Evolutionary conservation across 2,888 invertebrate genomes (phyloP), one percentile per base, ranked within the genome.

Genomic region (Drosophila silvestris): DNA sequence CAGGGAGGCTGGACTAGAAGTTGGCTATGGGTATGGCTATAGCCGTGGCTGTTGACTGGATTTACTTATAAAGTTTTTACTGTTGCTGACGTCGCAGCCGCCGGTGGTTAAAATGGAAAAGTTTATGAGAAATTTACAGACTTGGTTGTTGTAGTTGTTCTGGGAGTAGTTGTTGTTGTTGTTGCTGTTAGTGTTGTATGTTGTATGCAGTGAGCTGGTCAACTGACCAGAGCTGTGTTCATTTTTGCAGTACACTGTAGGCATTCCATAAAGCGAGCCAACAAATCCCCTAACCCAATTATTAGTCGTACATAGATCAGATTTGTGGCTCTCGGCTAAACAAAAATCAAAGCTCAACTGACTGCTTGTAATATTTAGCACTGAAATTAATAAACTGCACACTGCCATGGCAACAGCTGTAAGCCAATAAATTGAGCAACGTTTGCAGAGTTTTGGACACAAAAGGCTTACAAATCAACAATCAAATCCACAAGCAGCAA

Each of bases 81-180:
- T 57, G 73, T 47, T 57, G 66, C 44, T 54, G 61, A 37, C 54
- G 75, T 66, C 64, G 67, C 39, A 74, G 75, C 67, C 68, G 70
- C 56, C 74, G 73, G 85, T 76, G 70, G 79, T 77, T 79, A 74
- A 69, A 79, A 77, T 70, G 75, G 62, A 76, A 82, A 85, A 88
- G 71, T 85, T 85, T 72, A 47, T 37, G 65, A 74, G 70, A 69
- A 80, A 78, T 84, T 82, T 70, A 60, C 66, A 70, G 66, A 70
- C 50, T 30, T 9, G 26, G 5, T 74, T 74, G 58, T 73, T 66
- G 57, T 57, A 53, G 52, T 53, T 52, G 51, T 39, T 63, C 22
- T 47, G 37, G 37, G 9, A 35, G 32, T 41, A 50, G 39, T 12
- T 53, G 58, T 16, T 52, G 44, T 10, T 22, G 37, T 26, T 39